Percentiles rank a stretch among this genome's conserved stretches.
Conservation (phyloP, 30 jellyfish, hydroid and myxozoan genomes). For the Aurelia sp. region DNA sequence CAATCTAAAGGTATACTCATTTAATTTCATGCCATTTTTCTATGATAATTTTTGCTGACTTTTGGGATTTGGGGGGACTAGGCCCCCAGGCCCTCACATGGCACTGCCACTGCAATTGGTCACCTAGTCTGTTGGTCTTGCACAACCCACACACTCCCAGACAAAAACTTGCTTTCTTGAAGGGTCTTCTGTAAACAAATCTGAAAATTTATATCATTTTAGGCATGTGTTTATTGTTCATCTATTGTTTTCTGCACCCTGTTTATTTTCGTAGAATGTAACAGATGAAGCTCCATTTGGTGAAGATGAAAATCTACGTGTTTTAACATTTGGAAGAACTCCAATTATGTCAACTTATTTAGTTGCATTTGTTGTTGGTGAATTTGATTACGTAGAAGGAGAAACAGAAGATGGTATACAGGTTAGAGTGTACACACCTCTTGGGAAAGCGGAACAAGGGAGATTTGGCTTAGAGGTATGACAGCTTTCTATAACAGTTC, state of each 20-base stretch:
- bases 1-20: too few species aligned
- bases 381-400: constrained; percentile 90
- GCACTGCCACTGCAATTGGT: too few species aligned
- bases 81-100: too few species aligned
- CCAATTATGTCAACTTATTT: constrained; percentile 98
- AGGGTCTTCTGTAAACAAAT: too few species aligned
- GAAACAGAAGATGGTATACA: constrained; percentile 87
- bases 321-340: constrained; percentile 79
- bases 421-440: constrained; percentile 94
- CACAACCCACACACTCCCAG: too few species aligned
- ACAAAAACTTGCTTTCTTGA: too few species aligned
- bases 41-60: too few species aligned
- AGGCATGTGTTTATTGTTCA: too few species aligned
- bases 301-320: constrained; percentile 71
- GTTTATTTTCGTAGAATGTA: constrained; percentile 52
- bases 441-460: constrained; percentile 97
- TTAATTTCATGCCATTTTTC: too few species aligned
- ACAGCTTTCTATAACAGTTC: neutral
- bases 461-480: constrained; percentile 91
- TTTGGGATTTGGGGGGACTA: too few species aligned
- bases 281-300: constrained; percentile 51
- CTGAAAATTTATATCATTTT: too few species aligned
- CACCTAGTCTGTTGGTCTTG: too few species aligned
- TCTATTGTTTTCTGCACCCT: neutral
- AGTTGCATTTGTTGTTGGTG: constrained; percentile 97